These are phyloP conservation scores for Tragelaphus imberbis DNA, from an alignment of 2,113 vertebrate genomes.

Conservation along the genomic window DNA sequence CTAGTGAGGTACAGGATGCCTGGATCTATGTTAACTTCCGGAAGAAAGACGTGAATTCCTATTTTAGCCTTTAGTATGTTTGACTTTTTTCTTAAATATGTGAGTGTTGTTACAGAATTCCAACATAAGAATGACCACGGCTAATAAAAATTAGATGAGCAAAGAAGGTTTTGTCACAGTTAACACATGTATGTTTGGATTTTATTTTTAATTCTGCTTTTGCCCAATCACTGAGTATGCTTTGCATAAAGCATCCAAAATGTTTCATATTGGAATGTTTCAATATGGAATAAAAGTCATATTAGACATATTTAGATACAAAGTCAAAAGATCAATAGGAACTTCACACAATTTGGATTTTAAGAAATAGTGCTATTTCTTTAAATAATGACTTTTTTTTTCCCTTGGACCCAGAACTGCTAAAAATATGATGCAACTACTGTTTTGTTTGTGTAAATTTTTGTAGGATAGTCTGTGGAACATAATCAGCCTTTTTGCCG, in stretches of 20 bases:
- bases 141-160: background rate
- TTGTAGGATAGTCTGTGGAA: background rate
- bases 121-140: background rate
- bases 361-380: background rate
- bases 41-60: background rate
- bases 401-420: background rate
- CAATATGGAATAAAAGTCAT: background rate
- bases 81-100: background rate
- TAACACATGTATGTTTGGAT: background rate
- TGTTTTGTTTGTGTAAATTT: background rate
- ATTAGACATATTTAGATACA: background rate
- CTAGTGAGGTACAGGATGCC: background rate
- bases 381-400: background rate
- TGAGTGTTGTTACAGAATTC: background rate
- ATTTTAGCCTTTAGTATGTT: background rate
- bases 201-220: background rate
- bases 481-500: background rate
- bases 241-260: background rate
- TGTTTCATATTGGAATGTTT: background rate
- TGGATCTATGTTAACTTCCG: background rate
- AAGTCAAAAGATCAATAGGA: background rate
- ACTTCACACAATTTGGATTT: background rate
- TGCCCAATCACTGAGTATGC: background rate
- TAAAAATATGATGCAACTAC: background rate
- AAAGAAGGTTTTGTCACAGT: background rate